Evolutionary conservation across 2,113 vertebrate species (phyloP), one percentile per base, ranked within the genome.

Genomic region (Poeciliopsis occidentalis): DNA sequence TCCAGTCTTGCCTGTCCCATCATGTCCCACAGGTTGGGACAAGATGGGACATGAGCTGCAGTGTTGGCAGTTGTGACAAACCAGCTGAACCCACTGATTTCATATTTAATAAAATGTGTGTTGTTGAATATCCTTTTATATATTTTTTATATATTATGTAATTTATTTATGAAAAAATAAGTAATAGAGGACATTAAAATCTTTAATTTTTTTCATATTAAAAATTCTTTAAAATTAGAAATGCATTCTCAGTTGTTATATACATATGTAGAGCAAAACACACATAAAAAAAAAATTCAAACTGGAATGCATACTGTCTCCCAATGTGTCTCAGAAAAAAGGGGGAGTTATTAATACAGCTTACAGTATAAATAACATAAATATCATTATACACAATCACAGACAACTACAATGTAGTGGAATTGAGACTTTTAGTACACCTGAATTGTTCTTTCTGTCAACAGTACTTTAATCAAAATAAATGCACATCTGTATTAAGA

Each of bases 321-420:
- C 88, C 83, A 89, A 82, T 86, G 83, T 82, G 31, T 76, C 1
- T 85, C 67, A 61, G 62, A 68, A 87, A 68, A 75, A 64, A 37
- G 64, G 51, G 63, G 78, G 77, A 80, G 78, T 83, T 74, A 75
- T 22, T 68, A 67, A 13, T 74, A 80, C 71, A 84, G 37, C 30
- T 69, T 41, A 68, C 64, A 73, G 83, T 79, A 85, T 89, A 89
- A 88, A 87, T 85, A 87, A 73, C 67, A 79, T 75, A 85, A 85
- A 81, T 79, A 87, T 73, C 12, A 72, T 61, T 19, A 69, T 34
- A 76, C 75, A 85, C 51, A 78, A 31, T 66, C 32, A 71, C 32
- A 11, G 3, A 77, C 22, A 72, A 71, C 15, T 79, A 8, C 47
- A 32, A 73, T 71, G 78, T 82, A 85, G 85, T 87, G 78, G 65